Evolutionary conservation across 1,140 invertebrate genomes (phyloP).

Genomic region (Drosophila pruinosa): DNA sequence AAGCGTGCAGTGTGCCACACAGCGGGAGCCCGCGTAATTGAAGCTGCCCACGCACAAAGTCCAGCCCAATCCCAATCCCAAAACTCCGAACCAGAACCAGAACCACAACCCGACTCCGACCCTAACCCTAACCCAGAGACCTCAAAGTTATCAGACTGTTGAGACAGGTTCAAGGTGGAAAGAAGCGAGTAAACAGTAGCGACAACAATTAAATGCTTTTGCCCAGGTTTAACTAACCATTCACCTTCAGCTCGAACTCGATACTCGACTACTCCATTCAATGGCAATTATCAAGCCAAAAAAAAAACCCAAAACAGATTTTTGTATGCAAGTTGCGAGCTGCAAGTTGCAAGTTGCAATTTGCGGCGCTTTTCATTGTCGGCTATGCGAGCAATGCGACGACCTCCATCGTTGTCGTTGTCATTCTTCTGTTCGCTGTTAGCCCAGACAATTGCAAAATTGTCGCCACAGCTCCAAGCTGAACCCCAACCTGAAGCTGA

Average conservation of each 20-base stretch:
- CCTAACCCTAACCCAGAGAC: neutral
- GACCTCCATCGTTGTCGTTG: conserved; percentile 70
- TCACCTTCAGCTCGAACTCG: conserved; percentile 3
- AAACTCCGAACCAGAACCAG: neutral
- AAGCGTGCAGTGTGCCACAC: conserved; percentile 42
- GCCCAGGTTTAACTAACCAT: conserved; percentile 24
- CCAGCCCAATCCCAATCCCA: too few species aligned
- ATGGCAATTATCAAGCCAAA: conserved; percentile 72
- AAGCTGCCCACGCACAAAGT: conserved; percentile 66
- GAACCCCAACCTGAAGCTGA: neutral
- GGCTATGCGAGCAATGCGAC: conserved; percentile 70
- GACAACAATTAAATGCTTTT: conserved; percentile 67
- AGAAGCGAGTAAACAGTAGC: conserved; percentile 48
- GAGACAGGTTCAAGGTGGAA: conserved; percentile 49
- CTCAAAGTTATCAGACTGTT: neutral
- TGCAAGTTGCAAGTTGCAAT: conserved; percentile 52
- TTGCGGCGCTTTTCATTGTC: conserved; percentile 78
- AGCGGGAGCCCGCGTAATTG: conserved; percentile 67
- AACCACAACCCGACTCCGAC: neutral
- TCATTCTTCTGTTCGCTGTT: conserved; percentile 7
- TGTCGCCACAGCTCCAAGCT: conserved; percentile 59
- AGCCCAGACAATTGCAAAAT: conserved; percentile 74
- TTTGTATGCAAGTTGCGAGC: conserved; percentile 67
- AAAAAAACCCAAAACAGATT: conserved; percentile 70
- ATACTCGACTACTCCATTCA: conserved; percentile 28